Evolutionary conservation across 2,797 vertebrate genomes (phyloP), one percentile per base, ranked within the genome.

Genomic region (Epinephelus awoara): DNA sequence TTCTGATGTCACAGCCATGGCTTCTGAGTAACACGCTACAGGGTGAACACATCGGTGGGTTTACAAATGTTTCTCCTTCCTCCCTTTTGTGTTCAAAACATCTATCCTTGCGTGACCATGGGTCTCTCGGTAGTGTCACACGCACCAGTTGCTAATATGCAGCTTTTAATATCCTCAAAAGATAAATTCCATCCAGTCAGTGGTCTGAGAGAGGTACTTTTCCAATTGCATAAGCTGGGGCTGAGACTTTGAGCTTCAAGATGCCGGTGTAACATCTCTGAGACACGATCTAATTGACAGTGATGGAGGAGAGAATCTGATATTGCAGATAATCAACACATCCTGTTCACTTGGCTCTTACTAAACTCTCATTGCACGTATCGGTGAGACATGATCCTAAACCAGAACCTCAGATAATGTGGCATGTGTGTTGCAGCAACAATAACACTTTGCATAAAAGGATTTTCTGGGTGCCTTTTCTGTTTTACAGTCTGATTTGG

Each of bases 151-250:
- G 89, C 88, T 92, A 90, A 93, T 90, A 88, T 90, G 89, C 85
- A 88, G 77, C 87, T 77, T 91, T 91, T 92, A 78, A 91, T 87
- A 92, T 88, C 89, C 92, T 95, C 89, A 92, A 89, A 95, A 91
- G 93, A 91, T 86, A 88, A 91, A 94, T 94, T 94, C 93, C 92
- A 89, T 70, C 85, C 77, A 91, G 63, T 46, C 91, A 94, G 65
- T 92, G 90, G 90, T 87, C 90, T 93, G 92, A 91, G 82, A 91
- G 86, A 89, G 75, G 83, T 91, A 80, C 72, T 89, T 92, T 92
- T 91, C 89, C 86, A 84, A 88, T 77, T 90, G 78, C 83, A 59
- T 91, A 88, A 88, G 83, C 88, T 76, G 46, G 70, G 64, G 78
- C 73, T 1, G 8, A 76, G 75, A 85, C 57, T 85, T 79, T 83